A percentile compares a stretch with the other conserved stretches of the same genome.
phyloP scores from a whole-genome alignment of 2,797 vertebrate species.

The Rousettus madagascariensis region DNA sequence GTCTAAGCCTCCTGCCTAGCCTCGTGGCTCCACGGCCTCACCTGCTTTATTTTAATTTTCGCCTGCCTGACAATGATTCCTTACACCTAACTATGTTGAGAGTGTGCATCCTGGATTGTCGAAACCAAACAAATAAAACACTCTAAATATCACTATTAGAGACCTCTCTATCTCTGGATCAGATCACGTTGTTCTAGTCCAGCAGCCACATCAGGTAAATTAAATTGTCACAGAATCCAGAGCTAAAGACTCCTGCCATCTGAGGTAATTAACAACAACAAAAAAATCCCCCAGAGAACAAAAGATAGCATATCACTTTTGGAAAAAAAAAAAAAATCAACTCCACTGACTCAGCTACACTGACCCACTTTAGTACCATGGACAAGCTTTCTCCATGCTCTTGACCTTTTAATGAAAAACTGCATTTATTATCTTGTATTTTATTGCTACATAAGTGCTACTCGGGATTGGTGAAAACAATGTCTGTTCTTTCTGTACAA shows the following conservation, averaged over 20 bases:
- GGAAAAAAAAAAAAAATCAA: not conserved
- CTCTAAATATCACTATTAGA: not conserved
- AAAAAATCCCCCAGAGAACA: not conserved
- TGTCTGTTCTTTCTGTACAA: conserved; percentile 16
- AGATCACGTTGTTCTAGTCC: not conserved
- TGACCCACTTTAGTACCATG: not conserved
- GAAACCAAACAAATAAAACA: not conserved
- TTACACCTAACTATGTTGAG: not conserved
- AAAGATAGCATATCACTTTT: not conserved
- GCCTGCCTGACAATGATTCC: not conserved
- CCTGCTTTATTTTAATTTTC: not conserved
- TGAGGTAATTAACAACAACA: not conserved
- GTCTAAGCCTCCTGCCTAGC: not conserved
- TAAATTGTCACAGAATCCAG: not conserved
- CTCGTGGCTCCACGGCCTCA: not conserved
- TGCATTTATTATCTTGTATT: not conserved
- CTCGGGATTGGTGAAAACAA: not conserved
- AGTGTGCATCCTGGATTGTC: not conserved
- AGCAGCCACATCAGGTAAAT: not conserved
- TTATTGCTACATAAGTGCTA: not conserved
- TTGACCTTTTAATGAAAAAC: not conserved
- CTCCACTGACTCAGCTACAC: not conserved
- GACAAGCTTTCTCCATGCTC: not conserved
- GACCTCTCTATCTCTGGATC: not conserved
- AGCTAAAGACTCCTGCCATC: not conserved